A percentile compares a stretch with the other conserved stretches of the same genome.
phyloP scores from a whole-genome alignment of 2,888 invertebrate species.

The Dascillus cervinus region DNA sequence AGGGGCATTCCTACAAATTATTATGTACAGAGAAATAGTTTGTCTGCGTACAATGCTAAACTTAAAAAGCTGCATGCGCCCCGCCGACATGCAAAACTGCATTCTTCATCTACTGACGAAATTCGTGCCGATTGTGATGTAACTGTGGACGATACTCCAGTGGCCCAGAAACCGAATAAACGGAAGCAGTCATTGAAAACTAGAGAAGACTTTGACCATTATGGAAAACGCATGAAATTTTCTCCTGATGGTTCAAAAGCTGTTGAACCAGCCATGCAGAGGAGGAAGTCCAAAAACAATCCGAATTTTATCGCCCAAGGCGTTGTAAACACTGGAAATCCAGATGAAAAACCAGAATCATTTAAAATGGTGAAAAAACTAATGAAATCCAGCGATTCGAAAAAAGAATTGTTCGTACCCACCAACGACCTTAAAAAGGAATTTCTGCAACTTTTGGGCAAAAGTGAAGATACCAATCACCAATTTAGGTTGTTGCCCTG shows the following conservation, averaged over 20 bases:
- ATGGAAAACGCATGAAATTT: background rate
- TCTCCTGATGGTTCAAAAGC: too few species aligned
- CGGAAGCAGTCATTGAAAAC: slow-evolving; percentile 1
- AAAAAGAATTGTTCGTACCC: background rate
- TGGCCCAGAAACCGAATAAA: background rate
- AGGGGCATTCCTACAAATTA: slow-evolving; percentile 18
- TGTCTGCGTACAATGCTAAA: slow-evolving; percentile 1
- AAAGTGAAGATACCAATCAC: slow-evolving; percentile 5
- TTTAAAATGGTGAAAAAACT: background rate
- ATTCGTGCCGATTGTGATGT: background rate
- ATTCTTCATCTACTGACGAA: slow-evolving; percentile 1
- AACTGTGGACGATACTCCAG: background rate
- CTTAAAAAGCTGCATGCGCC: background rate
- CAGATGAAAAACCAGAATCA: background rate
- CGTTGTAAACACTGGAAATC: background rate
- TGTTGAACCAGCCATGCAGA: background rate
- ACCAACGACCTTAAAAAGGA: background rate
- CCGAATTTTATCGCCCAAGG: background rate
- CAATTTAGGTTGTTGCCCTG: slow-evolving; percentile 22
- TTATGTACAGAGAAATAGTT: slow-evolving; percentile 15
- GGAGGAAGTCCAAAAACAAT: background rate
- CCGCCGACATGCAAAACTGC: background rate
- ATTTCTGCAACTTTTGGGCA: slow-evolving; percentile 9
- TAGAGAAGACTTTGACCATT: background rate
- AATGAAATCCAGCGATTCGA: background rate